Percentiles rank a stretch among this genome's conserved stretches.
Conservation (phyloP, 2,888 invertebrate genomes). For the Schrankia costaestrigalis region DNA sequence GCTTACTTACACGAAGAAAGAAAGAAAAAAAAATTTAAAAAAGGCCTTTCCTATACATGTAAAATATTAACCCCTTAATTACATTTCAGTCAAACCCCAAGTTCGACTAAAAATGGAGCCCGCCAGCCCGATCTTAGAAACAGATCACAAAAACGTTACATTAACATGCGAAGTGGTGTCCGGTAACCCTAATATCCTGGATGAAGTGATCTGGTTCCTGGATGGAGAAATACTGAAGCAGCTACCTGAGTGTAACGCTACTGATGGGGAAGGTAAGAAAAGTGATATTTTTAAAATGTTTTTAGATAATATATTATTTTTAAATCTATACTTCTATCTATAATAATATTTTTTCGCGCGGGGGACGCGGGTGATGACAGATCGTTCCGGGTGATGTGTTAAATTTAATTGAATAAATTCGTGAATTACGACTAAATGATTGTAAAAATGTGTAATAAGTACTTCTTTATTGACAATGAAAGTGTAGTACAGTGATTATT, state of each 20-base stretch:
- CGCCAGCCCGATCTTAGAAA: slow-evolving; percentile 87
- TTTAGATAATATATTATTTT: neutral
- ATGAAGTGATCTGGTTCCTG: slow-evolving; percentile 92
- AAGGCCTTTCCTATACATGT: neutral
- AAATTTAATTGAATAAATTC: too few relatives aligned
- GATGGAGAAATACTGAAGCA: slow-evolving; percentile 91
- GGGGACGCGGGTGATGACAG: too few relatives aligned
- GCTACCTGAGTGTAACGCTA: slow-evolving; percentile 88
- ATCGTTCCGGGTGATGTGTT: too few relatives aligned
- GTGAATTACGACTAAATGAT: too few relatives aligned
- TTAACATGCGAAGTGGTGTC: slow-evolving; percentile 88
- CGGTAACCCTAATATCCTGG: slow-evolving; percentile 88
- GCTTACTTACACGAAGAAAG: too few relatives aligned
- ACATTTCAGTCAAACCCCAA: slow-evolving; percentile 88
- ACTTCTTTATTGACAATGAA: too few relatives aligned
- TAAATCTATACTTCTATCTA: neutral
- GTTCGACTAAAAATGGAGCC: slow-evolving; percentile 89
- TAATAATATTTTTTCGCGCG: too few relatives aligned
- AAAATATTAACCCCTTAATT: too few relatives aligned
- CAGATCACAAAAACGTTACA: slow-evolving; percentile 89
- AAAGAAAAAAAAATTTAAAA: neutral
- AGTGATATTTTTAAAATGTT: too few relatives aligned
- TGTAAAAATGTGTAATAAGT: too few relatives aligned
- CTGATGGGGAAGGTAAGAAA: slow-evolving; percentile 57
- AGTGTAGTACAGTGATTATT: too few relatives aligned